Evolutionary conservation across 2,888 invertebrate species (phyloP), one percentile per base, ranked within the genome.

Genomic region (Aphodius granarius): DNA sequence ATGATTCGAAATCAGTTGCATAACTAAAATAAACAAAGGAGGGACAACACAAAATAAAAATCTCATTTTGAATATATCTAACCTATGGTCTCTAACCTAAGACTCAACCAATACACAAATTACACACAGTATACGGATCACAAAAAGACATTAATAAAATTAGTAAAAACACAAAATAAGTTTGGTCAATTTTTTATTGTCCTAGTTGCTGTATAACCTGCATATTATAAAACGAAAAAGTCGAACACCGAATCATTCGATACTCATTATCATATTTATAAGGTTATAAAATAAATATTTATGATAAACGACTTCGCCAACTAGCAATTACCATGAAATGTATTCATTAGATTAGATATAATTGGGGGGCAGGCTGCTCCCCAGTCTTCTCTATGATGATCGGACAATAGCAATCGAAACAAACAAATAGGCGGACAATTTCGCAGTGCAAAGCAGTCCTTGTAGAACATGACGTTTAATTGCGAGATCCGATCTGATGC

Each of bases 401-500:
- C 43, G 43, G 43, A 43, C 43, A 43, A 43, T 9, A 43, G 43
- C 43, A 43, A 43, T 43, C 43, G 43, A 9, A n/a, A n/a, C n/a
- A 68, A 68, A 68, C 76, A 78, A 78, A 77, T 76, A 78, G 71
- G 73, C 66, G 72, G 74, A 77, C 70, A 74, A 73, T 74, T 68
- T 22, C 21, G 68, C 20, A 74, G 77, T 78, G 78, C 77, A 79
- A 80, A 79, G 80, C 81, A 81, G 80, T 78, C 78, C 81, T 83
- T 82, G 82, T 83, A 82, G 78, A 76, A 84, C 84, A 84, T 83
- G 84, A 83, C 84, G 79, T 83, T 83, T 84, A 84, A 84, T 84
- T 84, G 83, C 82, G 79, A 81, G 82, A 83, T 83, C 77, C 83
- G 83, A 84, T 84, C 83, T 81, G 83, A 83, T 83, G 82, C 84